Percentiles rank a stretch among this genome's conserved stretches.
These are phyloP conservation scores for Rotaria sp. DNA, from an alignment of 2,888 invertebrate genomes.

Conservation along the genomic window DNA sequence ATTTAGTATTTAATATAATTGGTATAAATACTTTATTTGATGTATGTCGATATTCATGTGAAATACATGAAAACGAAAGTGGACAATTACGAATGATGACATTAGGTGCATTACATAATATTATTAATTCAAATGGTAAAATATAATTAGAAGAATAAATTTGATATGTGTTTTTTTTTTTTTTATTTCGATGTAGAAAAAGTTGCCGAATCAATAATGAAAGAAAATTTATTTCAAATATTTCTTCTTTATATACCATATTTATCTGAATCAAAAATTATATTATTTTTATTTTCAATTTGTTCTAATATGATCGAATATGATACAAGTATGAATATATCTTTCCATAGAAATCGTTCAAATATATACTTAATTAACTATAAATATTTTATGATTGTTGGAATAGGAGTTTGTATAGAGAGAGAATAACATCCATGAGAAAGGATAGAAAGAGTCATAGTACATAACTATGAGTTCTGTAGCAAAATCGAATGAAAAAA, in stretches of 20 bases:
- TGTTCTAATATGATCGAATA: background rate
- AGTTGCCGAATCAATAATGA: background rate
- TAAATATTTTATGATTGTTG: too few species aligned
- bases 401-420: too few species aligned
- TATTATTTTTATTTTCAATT: constrained; percentile 10
- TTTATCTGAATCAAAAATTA: background rate
- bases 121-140: constrained; percentile 15
- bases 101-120: constrained; percentile 29
- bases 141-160: background rate
- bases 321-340: background rate
- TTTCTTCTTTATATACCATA: constrained; percentile 10
- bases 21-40: background rate
- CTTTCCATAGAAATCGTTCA: background rate
- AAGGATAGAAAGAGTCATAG: too few species aligned
- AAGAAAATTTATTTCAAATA: background rate
- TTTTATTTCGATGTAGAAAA: background rate
- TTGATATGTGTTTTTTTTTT: background rate
- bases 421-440: too few species aligned
- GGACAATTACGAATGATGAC: constrained; percentile 18
- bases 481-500: too few species aligned
- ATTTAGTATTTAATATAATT: background rate
- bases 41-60: background rate
- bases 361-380: too few species aligned
- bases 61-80: background rate
- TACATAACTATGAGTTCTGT: too few species aligned